These are phyloP conservation scores for Elephas maximus DNA, from an alignment of 2,113 vertebrate genomes.

Conservation along the genomic window DNA sequence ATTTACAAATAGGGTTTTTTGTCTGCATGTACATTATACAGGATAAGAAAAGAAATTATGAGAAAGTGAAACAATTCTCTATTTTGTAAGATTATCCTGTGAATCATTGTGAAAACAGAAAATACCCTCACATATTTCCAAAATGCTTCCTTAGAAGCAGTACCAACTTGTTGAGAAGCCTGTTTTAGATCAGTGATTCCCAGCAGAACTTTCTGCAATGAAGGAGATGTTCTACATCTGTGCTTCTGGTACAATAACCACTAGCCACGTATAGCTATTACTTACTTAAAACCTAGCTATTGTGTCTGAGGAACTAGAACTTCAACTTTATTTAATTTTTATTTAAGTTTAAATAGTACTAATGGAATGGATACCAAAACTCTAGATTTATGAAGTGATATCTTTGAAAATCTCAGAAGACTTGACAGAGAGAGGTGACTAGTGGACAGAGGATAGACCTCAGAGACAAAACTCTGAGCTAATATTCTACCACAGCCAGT, in stretches of 20 bases:
- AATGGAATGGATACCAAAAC: not conserved
- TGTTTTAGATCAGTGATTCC: not conserved
- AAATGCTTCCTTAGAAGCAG: not conserved
- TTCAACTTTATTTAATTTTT: not conserved
- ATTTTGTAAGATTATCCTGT: not conserved
- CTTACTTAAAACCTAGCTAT: no score
- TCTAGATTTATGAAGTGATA: not conserved
- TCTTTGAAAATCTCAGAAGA: not conserved
- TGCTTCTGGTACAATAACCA: not conserved
- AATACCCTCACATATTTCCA: not conserved
- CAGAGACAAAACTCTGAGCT: not conserved
- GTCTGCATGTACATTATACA: not conserved
- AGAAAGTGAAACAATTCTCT: not conserved
- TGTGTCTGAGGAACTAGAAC: no score
- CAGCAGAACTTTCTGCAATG: not conserved
- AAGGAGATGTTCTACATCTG: not conserved
- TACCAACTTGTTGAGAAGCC: not conserved
- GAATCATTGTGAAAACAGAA: constrained; percentile 11
- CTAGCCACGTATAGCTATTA: not conserved
- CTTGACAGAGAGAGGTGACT: not conserved
- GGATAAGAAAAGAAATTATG: not conserved
- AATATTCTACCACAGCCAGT: not conserved
- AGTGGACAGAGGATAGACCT: not conserved
- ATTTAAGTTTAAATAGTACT: constrained; percentile 21
- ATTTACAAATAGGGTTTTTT: constrained; percentile 10